phyloP scores from a whole-genome alignment of 2,797 vertebrate genomes.

The Cossypha heuglini region DNA sequence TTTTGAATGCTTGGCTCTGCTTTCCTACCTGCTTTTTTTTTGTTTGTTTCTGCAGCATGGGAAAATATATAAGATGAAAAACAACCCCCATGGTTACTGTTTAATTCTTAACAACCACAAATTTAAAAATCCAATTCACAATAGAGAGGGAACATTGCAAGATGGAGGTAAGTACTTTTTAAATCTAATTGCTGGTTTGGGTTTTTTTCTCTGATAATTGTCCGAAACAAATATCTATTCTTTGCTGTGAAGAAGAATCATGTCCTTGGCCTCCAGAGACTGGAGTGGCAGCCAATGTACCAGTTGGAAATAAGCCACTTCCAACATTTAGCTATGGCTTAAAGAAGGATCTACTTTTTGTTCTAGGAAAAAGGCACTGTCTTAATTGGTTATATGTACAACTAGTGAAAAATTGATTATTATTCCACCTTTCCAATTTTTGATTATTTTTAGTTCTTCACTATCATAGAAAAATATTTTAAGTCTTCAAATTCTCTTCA shows the following conservation, averaged over 20 bases:
- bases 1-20: background rate
- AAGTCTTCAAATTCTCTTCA: background rate
- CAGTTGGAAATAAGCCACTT: background rate
- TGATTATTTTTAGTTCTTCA: background rate
- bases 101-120: slow-evolving; percentile 63
- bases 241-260: background rate
- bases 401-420: background rate
- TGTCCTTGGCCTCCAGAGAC: background rate
- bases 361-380: background rate
- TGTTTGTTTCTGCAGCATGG: background rate
- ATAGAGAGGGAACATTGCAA: slow-evolving; percentile 31
- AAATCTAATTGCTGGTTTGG: background rate
- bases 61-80: slow-evolving; percentile 50
- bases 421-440: background rate
- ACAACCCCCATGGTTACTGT: slow-evolving; percentile 60
- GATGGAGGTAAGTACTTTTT: slow-evolving; percentile 51
- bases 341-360: background rate
- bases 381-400: background rate
- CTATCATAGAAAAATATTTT: background rate
- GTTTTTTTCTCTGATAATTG: background rate
- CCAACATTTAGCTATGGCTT: background rate
- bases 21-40: background rate
- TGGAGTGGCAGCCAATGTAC: background rate
- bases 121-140: background rate
- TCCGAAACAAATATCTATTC: background rate